Evolutionary conservation across 2,113 vertebrate species (phyloP).

Genomic region (Sphyrna mokarran): DNA sequence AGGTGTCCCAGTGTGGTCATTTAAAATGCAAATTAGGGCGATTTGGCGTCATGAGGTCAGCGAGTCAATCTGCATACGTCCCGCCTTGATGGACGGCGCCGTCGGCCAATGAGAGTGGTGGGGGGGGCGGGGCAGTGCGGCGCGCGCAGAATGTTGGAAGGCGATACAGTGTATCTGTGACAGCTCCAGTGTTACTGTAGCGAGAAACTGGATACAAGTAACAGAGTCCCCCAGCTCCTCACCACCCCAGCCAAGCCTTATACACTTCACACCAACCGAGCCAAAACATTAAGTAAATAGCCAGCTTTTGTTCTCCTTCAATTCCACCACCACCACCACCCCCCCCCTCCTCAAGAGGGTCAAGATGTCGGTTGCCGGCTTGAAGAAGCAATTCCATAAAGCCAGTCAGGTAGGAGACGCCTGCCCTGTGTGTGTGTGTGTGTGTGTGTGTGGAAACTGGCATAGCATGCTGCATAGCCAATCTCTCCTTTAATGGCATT

Average conservation of each 20-base stretch:
- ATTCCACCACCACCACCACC: background rate
- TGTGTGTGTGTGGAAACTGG: background rate
- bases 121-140: background rate
- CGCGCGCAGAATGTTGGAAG: background rate
- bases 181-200: background rate
- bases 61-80: background rate
- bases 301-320: background rate
- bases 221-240: background rate
- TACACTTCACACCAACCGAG: too few species aligned
- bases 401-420: slow-evolving; percentile 74
- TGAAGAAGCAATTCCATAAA: slow-evolving; percentile 87
- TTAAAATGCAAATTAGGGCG: background rate
- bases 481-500: background rate
- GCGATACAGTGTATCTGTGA: background rate
- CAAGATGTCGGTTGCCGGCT: slow-evolving; percentile 54
- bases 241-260: too few species aligned
- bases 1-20: background rate
- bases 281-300: background rate
- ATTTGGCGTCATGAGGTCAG: background rate
- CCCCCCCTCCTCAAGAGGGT: background rate
- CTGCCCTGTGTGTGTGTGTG: background rate
- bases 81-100: background rate
- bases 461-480: background rate
- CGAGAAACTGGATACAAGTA: background rate
- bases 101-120: background rate